Base-by-base conservation (phyloP, 2,113 vertebrate genomes). In the Uria lomvia region DNA sequence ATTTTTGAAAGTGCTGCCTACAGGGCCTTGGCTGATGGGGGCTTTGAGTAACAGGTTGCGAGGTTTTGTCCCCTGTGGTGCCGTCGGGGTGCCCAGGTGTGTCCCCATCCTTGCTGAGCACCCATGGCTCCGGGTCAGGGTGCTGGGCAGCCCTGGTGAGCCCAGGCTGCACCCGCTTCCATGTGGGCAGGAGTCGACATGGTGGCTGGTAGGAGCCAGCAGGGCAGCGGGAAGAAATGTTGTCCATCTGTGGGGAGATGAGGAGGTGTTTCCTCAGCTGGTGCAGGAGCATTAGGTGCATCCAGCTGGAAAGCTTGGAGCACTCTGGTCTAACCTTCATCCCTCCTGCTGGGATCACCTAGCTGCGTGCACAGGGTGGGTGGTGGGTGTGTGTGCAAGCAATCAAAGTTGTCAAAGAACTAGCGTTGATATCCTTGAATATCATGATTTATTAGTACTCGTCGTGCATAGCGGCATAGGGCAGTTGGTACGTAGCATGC, bases 1-100 rank as follows among this genome's bases (percentile, higher is more conserved):
- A 0, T 27, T 75, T 86, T 81, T 76, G 38, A 65, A 55, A 59
- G n/a, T 68, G 50, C 71, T 98, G 81, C 92, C 92, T 94, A 79
- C 36, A 90, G 86, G 58, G 40, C 68, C 49, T 81, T 65, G 45
- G 55, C 75, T 49, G 24, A 14, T 29, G 53, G 49, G 45, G 56
- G n/a, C 89, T 96, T 95, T 93, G 90, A 90, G 45, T 76, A 97
- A 86, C 73, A 85, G 56, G 67, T 77, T 86, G 47, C 0, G 4
- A 58, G 5, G 27, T 86, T 53, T 76, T 56, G 60, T 16, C 21
- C 27, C 59, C 62, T 85, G 42, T 27, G 30, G 47, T 91, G 87
- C 36, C 6, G 7, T 43, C 21, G 7, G 27, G 5, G 3, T 95
- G 78, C 78, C 79, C 60, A 15, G 50, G 36, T 84, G 47, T 67